These are phyloP conservation scores for Linnaemya tessellans DNA, from an alignment of 2,888 invertebrate species.

Conservation along the genomic window DNA sequence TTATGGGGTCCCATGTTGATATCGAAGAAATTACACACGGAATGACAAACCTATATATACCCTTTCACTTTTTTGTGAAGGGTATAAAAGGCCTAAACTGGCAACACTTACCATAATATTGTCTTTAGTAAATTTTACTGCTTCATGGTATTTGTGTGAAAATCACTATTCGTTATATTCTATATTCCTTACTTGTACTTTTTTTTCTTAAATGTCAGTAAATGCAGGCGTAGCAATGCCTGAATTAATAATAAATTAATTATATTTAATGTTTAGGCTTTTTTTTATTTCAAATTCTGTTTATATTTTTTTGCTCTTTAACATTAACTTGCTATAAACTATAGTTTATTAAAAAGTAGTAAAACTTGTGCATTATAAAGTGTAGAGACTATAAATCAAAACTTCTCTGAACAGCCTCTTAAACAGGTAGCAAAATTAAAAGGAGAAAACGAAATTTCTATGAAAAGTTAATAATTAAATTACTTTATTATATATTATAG, in stretches of 20 bases:
- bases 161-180: constrained; percentile 2
- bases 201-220: background rate
- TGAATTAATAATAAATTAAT: constrained; percentile 69
- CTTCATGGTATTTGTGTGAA: background rate
- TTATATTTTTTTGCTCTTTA: background rate
- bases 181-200: background rate
- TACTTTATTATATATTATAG: constrained; percentile 1
- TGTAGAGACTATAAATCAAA: constrained; percentile 51
- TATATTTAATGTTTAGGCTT: constrained; percentile 51
- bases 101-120: background rate
- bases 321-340: constrained; percentile 38
- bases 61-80: too few species aligned
- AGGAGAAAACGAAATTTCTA: background rate
- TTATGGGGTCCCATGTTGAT: too few species aligned
- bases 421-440: constrained; percentile 25
- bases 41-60: too few species aligned
- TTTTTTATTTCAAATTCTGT: background rate
- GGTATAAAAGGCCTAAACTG: too few species aligned
- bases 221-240: constrained; percentile 19
- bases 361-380: constrained; percentile 51
- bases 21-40: too few species aligned
- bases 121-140: background rate
- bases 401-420: constrained; percentile 24
- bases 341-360: constrained; percentile 43
- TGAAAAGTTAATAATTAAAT: background rate